Evolutionary conservation across 2,797 vertebrate genomes (phyloP).

Genomic region (Argyrosomus regius): DNA sequence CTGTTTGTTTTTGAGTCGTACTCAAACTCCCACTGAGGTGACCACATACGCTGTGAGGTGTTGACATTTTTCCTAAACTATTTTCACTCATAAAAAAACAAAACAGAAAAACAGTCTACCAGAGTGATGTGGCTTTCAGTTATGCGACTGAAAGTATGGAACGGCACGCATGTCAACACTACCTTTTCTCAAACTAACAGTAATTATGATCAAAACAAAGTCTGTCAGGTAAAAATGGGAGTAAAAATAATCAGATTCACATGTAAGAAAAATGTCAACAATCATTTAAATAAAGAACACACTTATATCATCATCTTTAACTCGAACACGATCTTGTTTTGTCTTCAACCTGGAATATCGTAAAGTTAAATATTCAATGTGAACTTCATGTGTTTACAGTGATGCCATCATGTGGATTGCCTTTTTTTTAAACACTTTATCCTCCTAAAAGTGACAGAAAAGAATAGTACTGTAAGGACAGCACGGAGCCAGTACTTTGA

Average conservation of each 20-base stretch:
- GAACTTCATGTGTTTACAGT: background rate
- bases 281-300: background rate
- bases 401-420: background rate
- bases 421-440: background rate
- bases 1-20: conserved; percentile 72
- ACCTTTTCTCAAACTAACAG: conserved; percentile 9
- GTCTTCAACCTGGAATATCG: background rate
- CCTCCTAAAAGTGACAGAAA: background rate
- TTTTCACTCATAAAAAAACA: conserved; percentile 32
- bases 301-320: background rate
- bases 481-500: background rate
- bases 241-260: background rate
- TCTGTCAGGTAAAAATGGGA: background rate
- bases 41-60: conserved; percentile 66
- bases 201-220: conserved; percentile 5
- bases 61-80: conserved; percentile 51
- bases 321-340: background rate
- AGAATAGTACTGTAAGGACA: background rate
- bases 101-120: conserved; percentile 12
- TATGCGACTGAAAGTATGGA: conserved; percentile 8
- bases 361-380: background rate
- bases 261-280: background rate
- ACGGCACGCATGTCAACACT: background rate
- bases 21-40: conserved; percentile 74
- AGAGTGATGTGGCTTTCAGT: conserved; percentile 19